A percentile compares a stretch with the other conserved stretches of the same genome.
Conservation (phyloP, 2,797 vertebrate species). For the Centroberyx gerrardi region DNA sequence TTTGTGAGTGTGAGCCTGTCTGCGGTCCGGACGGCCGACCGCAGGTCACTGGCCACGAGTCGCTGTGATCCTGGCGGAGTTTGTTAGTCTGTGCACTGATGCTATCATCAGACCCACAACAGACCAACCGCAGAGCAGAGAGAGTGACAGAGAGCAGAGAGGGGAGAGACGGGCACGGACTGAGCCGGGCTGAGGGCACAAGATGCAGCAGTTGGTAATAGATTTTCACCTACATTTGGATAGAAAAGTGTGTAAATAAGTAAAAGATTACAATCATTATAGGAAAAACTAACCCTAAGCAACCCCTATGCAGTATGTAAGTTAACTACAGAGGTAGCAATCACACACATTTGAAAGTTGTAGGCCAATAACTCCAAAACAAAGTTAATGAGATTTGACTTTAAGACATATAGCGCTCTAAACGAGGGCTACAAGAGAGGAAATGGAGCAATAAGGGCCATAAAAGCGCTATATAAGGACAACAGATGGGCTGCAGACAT, state of each 20-base stretch:
- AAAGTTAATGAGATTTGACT: conserved; percentile 21
- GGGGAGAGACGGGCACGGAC: conserved; percentile 13
- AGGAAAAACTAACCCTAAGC: conserved; percentile 10
- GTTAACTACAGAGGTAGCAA: not conserved
- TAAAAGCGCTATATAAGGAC: conserved; percentile 60
- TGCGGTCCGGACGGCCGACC: conserved; percentile 62
- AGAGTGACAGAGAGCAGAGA: conserved; percentile 59
- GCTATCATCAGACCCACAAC: conserved; percentile 73
- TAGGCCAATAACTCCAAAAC: conserved; percentile 27
- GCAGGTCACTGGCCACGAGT: conserved; percentile 64
- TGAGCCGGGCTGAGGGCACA: not conserved
- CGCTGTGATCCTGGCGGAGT: conserved; percentile 61
- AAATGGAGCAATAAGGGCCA: conserved; percentile 27
- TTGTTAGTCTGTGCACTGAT: conserved; percentile 65
- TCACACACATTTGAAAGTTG: conserved; percentile 13
- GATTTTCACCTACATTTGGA: conserved; percentile 25
- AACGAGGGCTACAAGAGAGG: conserved; percentile 31
- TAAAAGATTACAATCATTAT: conserved; percentile 19
- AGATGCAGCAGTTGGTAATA: conserved; percentile 11
- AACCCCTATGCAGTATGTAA: not conserved
- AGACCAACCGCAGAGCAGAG: conserved; percentile 61
- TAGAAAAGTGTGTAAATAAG: conserved; percentile 11
- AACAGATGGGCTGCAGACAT: conserved; percentile 62
- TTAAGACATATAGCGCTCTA: conserved; percentile 25
- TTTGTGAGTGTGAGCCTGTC: conserved; percentile 68